Base-by-base conservation (phyloP, 2,888 invertebrate genomes). In the Drosophila melanosoma region DNA sequence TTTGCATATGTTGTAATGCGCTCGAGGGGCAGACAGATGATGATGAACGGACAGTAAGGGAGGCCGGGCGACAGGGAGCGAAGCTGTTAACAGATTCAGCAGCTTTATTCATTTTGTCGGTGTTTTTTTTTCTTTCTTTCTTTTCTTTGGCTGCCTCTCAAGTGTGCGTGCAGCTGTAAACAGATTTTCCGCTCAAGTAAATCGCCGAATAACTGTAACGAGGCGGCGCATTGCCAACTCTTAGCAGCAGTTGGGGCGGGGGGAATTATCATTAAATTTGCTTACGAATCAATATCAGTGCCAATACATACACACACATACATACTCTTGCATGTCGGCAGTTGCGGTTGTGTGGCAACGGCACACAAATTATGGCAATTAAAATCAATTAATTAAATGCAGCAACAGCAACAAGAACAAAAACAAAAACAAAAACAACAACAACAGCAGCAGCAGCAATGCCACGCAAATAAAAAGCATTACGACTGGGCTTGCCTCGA, bases 301-400 rank as follows among this genome's bases (percentile, higher is more conserved):
- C 61, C 72, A 82, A 87, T 77, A 69, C 58, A 52, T 35, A 45
- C 53, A 49, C 12, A 36, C 29, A 64, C 59, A 52, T 48, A 62
- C 62, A 49, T 52, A 54, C 35, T 48, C 17, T 49, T 58, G 83
- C 75, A 84, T 82, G 81, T 81, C 83, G 70, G 56, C 79, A 74
- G 81, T 81, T 85, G 88, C 78, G 85, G 88, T 83, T 85, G 82
- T 88, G 88, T 88, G 87, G 87, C 83, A 87, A 89, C 89, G 87
- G 73, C 89, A 89, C 88, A 90, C 90, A 89, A 89, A 89, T 89
- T 89, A 89, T 87, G 90, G 89, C 90, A 89, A 90, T 89, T 89
- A 89, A 89, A 90, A 89, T 89, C 90, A 90, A 89, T 90, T 89
- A 89, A 89, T 89, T 90, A 90, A 89, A 89, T 89, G 87, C 90